Percentiles rank a stretch among this genome's conserved stretches.
Evolutionary conservation across 2,888 invertebrate species (phyloP).

Genomic region (Agrypnus murinus): DNA sequence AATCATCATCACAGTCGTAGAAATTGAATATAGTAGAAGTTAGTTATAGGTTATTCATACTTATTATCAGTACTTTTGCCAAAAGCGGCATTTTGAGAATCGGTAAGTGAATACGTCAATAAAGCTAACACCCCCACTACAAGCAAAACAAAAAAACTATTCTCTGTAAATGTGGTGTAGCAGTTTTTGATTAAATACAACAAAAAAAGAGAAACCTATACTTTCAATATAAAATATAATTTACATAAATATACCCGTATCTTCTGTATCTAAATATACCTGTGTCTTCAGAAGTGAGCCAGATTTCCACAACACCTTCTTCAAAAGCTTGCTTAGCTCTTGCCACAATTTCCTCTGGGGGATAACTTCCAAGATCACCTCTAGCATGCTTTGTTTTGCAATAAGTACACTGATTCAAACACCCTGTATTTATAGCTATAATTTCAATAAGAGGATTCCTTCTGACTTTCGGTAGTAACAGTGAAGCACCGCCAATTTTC

Average conservation of each 20-base stretch:
- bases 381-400: conserved; percentile 99
- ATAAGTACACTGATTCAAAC: conserved; percentile 98
- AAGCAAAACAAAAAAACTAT: too few species aligned
- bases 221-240: conserved; percentile 10
- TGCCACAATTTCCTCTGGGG: conserved; percentile 90
- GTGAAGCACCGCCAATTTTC: conserved; percentile 90
- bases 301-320: conserved; percentile 96
- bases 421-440: conserved; percentile 96
- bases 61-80: too few species aligned
- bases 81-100: too few species aligned
- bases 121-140: too few species aligned
- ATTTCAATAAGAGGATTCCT: conserved; percentile 98
- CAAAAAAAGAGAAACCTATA: too few species aligned
- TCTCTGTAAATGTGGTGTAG: too few species aligned
- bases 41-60: too few species aligned
- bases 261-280: conserved; percentile 77
- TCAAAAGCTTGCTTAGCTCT: conserved; percentile 89
- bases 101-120: too few species aligned
- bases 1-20: too few species aligned
- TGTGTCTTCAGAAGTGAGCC: conserved; percentile 98
- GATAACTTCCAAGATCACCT: conserved; percentile 96
- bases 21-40: too few species aligned
- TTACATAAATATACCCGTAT: conserved; percentile 30
- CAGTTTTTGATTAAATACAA: too few species aligned
- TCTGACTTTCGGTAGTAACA: conserved; percentile 94